These are phyloP conservation scores for Drosophila differens DNA, from an alignment of 2,888 invertebrate genomes.

Conservation along the genomic window DNA sequence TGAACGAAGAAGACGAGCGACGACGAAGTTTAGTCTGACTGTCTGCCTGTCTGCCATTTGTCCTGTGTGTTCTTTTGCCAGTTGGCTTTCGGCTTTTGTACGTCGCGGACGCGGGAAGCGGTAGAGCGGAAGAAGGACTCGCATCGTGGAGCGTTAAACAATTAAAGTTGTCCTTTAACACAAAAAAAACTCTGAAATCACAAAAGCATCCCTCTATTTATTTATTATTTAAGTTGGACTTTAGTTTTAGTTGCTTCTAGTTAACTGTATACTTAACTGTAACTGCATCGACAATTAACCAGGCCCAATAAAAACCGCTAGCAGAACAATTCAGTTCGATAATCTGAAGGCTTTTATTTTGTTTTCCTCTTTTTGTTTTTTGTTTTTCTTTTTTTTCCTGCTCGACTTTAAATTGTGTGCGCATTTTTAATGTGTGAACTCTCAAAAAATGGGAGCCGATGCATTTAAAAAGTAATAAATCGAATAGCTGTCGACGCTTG, in stretches of 20 bases:
- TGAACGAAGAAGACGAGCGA: conserved; percentile 33
- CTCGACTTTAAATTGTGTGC: conserved; percentile 40
- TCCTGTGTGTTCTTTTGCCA: conserved; percentile 47
- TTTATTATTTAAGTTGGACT: conserved; percentile 6
- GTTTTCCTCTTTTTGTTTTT: not conserved
- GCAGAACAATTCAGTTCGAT: conserved; percentile 57
- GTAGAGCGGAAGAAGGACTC: not conserved
- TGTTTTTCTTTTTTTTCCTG: not conserved
- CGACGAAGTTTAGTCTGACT: conserved; percentile 19
- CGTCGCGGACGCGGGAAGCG: conserved; percentile 55
- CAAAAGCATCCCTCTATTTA: not conserved
- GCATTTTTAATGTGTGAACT: conserved; percentile 22
- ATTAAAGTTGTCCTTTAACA: conserved; percentile 4
- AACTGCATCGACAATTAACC: conserved; percentile 11
- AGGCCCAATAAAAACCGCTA: conserved; percentile 6
- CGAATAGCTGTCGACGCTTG: conserved; percentile 4
- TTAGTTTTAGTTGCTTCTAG: not conserved
- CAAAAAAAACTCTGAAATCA: not conserved
- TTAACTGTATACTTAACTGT: not conserved
- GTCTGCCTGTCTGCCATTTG: not conserved
- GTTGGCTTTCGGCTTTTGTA: conserved; percentile 76
- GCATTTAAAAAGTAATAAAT: conserved; percentile 14
- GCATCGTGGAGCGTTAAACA: conserved; percentile 9
- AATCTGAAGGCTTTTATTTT: conserved; percentile 63
- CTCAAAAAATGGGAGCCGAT: not conserved